Conservation (phyloP, 1,140 invertebrate species). For the Protaetia brevitarsis region DNA sequence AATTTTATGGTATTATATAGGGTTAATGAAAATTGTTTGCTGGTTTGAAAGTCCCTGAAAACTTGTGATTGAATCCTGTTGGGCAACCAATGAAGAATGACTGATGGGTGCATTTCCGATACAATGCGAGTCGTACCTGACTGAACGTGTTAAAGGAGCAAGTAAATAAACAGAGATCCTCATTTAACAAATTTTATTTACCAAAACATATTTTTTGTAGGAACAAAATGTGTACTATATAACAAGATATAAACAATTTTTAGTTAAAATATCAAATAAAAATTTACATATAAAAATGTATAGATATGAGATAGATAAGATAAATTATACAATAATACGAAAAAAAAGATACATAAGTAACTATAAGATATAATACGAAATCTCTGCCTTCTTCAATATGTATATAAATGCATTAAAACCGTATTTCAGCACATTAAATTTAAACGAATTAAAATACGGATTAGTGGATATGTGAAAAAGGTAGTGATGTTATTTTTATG, state of each 20-base stretch:
- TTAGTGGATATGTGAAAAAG: neutral
- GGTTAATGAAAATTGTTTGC: too few relatives aligned
- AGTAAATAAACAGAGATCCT: neutral
- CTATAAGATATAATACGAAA: too few relatives aligned
- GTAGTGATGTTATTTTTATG: neutral
- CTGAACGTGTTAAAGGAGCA: too few relatives aligned
- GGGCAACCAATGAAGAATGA: too few relatives aligned
- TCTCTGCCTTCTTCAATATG: neutral
- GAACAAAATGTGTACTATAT: neutral
- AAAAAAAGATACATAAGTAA: neutral
- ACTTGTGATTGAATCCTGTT: too few relatives aligned
- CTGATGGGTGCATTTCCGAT: too few relatives aligned
- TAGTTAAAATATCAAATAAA: neutral
- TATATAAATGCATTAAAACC: neutral
- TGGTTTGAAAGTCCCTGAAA: too few relatives aligned
- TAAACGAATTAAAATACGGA: neutral
- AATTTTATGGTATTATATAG: too few relatives aligned
- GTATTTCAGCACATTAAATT: too few relatives aligned
- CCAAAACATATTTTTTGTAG: neutral
- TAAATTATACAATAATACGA: conserved; percentile 1
- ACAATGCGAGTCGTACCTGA: too few relatives aligned
- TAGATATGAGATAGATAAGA: too few relatives aligned
- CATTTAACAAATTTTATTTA: conserved; percentile 1
- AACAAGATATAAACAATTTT: neutral
- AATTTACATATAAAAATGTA: neutral